phyloP scores from a whole-genome alignment of 2,797 vertebrate genomes.

The Ptychobarbus kaznakovi region DNA sequence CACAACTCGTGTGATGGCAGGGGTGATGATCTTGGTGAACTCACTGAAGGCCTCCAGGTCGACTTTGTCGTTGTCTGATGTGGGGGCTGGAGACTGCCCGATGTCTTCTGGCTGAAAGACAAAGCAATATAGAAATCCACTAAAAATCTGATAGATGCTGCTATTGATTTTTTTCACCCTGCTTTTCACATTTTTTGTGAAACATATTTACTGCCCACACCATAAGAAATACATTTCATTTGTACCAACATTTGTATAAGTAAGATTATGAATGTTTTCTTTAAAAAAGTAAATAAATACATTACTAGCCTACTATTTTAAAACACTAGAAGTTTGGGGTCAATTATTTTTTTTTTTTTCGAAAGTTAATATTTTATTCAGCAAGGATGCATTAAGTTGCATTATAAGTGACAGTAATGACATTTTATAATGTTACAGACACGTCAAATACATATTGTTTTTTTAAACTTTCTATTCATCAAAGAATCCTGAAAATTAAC shows the following conservation, averaged over 20 bases:
- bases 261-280: neutral
- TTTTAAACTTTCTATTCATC: neutral
- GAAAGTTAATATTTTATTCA: neutral
- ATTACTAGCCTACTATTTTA: neutral
- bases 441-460: neutral
- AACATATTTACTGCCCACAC: neutral
- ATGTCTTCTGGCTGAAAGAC: constrained; percentile 89
- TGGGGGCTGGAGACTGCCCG: constrained; percentile 90
- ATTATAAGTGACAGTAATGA: neutral
- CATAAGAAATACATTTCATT: neutral
- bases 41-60: constrained; percentile 98
- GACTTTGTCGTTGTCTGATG: constrained; percentile 92
- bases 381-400: neutral
- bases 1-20: constrained; percentile 97
- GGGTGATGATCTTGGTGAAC: constrained; percentile 99
- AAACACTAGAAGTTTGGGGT: neutral
- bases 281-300: neutral
- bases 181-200: neutral
- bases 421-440: neutral
- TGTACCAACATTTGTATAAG: neutral
- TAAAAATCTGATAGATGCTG: neutral
- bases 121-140: neutral
- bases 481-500: neutral
- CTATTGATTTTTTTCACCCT: neutral
- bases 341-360: neutral